phyloP scores from a whole-genome alignment of 2,797 vertebrate species.

The Euthynnus affinis region DNA sequence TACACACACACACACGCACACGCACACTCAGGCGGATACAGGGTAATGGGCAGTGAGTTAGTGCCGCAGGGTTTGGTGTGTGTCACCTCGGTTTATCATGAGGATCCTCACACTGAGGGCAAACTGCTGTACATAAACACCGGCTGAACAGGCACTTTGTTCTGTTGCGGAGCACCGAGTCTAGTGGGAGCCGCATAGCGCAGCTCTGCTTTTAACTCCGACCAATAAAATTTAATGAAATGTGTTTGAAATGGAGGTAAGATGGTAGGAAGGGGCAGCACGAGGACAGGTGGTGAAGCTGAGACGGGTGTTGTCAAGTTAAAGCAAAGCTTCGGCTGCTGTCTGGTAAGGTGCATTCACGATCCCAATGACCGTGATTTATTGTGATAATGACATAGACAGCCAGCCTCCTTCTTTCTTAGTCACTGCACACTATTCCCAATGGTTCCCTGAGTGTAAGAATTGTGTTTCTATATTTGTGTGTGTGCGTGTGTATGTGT shows the following conservation, averaged over 20 bases:
- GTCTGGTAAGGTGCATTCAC: constrained; percentile 48
- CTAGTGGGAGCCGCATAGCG: constrained; percentile 46
- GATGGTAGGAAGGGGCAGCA: constrained; percentile 39
- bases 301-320: constrained; percentile 22
- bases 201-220: constrained; percentile 63
- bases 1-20: constrained; percentile 29
- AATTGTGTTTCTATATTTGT: neutral
- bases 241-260: constrained; percentile 60
- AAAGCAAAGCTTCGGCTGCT: constrained; percentile 34
- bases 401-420: constrained; percentile 45
- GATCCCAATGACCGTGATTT: constrained; percentile 53
- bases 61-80: constrained; percentile 56
- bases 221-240: constrained; percentile 73
- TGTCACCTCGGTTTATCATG: constrained; percentile 75
- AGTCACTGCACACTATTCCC: constrained; percentile 39
- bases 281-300: constrained; percentile 49
- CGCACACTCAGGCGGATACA: constrained; percentile 37
- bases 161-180: constrained; percentile 50
- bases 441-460: constrained; percentile 36
- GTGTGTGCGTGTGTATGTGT: constrained; percentile 9
- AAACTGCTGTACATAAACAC: constrained; percentile 72
- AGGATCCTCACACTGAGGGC: constrained; percentile 69
- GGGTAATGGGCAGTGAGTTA: constrained; percentile 71
- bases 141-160: constrained; percentile 64
- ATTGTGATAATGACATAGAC: constrained; percentile 62